Evolutionary conservation across 1,140 invertebrate genomes (phyloP).

Genomic region (Penaeus japonicus): DNA sequence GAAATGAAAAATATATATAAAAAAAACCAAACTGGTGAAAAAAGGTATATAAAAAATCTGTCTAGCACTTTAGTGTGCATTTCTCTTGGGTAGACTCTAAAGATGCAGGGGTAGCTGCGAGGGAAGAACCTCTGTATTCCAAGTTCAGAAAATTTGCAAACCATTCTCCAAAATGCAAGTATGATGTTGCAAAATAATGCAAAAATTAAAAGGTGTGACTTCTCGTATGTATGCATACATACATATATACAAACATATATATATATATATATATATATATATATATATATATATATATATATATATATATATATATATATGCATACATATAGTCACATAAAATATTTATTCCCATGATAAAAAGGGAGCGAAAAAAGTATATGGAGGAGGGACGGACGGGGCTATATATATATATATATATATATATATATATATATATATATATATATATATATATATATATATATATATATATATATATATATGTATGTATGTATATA

Average conservation of each 20-base stretch:
- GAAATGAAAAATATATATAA: too few relatives aligned
- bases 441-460: constrained; percentile 6
- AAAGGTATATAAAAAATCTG: neutral
- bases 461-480: neutral
- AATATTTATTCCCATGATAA: neutral
- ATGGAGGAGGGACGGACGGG: neutral
- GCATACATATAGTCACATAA: neutral
- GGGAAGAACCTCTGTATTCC: constrained; percentile 50
- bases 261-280: neutral
- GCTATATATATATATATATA: neutral
- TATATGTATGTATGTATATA: neutral
- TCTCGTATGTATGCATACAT: neutral
- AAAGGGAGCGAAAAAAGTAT: too few relatives aligned
- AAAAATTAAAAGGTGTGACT: neutral
- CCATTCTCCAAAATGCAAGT: neutral
- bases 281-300: neutral
- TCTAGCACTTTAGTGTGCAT: neutral
- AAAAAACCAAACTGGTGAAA: neutral
- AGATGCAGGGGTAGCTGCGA: constrained; percentile 42
- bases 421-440: neutral
- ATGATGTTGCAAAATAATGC: neutral
- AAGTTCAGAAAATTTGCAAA: constrained; percentile 38
- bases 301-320: neutral
- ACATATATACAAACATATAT: neutral
- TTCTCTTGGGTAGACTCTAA: constrained; percentile 39